Conservation (phyloP, 2,888 invertebrate species). For the Erebia ligea region DNA sequence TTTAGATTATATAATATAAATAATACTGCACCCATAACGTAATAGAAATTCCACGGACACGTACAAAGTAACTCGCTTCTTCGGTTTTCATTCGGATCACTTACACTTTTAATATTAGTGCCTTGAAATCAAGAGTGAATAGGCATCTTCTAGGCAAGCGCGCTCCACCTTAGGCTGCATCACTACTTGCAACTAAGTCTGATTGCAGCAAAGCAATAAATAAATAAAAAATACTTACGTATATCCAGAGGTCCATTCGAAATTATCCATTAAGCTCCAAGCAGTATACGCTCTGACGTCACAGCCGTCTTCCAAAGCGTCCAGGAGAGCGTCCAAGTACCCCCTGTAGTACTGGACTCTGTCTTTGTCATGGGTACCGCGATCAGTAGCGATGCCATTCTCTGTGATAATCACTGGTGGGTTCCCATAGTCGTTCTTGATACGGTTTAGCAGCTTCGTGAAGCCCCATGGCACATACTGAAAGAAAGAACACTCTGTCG, state of each 20-base stretch:
- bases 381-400: conserved; percentile 72
- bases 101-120: too few species aligned
- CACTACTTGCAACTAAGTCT: too few species aligned
- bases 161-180: too few species aligned
- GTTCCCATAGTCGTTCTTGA: conserved; percentile 42
- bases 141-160: too few species aligned
- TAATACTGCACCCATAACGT: too few species aligned
- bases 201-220: too few species aligned
- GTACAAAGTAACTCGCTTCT: conserved; percentile 25
- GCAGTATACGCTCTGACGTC: conserved; percentile 72
- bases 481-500: conserved; percentile 22
- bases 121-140: too few species aligned
- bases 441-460: conserved; percentile 73
- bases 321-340: conserved; percentile 65
- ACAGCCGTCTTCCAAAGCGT: conserved; percentile 61
- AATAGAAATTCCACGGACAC: conserved; percentile 74
- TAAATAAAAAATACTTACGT: conserved; percentile 58
- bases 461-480: conserved; percentile 81
- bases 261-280: conserved; percentile 84
- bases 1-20: too few species aligned
- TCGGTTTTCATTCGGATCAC: too few species aligned
- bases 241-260: conserved; percentile 82
- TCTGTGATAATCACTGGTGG: conserved; percentile 71
- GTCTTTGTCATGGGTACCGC: conserved; percentile 69
- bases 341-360: conserved; percentile 65